Evolutionary conservation across 2,113 vertebrate species (phyloP).

Genomic region (Spea bombifrons): DNA sequence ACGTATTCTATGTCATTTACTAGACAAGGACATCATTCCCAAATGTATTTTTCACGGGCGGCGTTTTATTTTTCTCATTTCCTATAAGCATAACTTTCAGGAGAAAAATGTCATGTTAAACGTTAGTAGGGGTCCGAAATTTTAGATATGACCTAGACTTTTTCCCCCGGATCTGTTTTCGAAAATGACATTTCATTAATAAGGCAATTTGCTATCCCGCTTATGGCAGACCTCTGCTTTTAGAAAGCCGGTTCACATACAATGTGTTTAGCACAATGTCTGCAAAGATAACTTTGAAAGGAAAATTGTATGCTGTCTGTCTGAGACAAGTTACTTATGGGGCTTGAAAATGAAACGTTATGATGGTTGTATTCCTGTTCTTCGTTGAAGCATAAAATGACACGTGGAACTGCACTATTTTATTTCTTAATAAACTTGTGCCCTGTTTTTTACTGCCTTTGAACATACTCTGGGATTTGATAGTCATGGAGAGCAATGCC

Average conservation of each 20-base stretch:
- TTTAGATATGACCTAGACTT: not conserved
- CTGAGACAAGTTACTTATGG: not conserved
- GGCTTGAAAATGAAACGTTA: not conserved
- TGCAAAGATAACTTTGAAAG: conserved; percentile 17
- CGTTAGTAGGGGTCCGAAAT: too few relatives aligned
- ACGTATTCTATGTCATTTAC: not conserved
- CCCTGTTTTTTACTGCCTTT: not conserved
- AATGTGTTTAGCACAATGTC: conserved; percentile 17
- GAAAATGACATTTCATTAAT: too few relatives aligned
- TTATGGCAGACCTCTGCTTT: conserved; percentile 21
- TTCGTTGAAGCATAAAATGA: conserved; percentile 5
- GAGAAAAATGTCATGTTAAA: too few relatives aligned
- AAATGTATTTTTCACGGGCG: not conserved
- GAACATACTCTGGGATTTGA: conserved; percentile 21
- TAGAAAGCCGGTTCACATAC: conserved; percentile 10
- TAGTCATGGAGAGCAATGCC: conserved; percentile 25
- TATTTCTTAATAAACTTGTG: conserved; percentile 5
- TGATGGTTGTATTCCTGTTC: not conserved
- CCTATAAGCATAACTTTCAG: not conserved
- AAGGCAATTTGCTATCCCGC: conserved; percentile 8
- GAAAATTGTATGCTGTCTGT: conserved; percentile 30
- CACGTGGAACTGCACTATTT: conserved; percentile 10
- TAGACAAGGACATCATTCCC: conserved; percentile 14
- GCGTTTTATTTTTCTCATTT: not conserved
- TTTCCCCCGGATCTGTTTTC: not conserved